Base-by-base conservation (phyloP, 2,888 invertebrate species). In the Cetonia aurata region DNA sequence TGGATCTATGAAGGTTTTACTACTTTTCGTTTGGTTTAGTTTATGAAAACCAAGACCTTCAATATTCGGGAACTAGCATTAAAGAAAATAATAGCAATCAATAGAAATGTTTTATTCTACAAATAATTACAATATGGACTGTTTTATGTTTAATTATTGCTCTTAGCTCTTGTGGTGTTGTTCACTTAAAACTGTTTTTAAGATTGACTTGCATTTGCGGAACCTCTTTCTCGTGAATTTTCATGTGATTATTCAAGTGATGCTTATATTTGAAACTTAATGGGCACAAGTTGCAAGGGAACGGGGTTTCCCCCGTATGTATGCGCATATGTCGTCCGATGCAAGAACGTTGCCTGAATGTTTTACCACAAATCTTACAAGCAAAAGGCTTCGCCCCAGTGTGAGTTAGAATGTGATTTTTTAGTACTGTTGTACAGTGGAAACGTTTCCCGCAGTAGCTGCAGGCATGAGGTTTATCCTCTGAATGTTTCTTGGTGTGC, bases 291-390 rank as follows among this genome's bases (percentile, higher is more conserved):
- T 46, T 10, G 15, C 67, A 67, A 13, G 56, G 46, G 33, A 41
- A 67, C n/a, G 67, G 67, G 12, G 56, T 67, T 50, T 56, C 67
- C 3, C 56, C 57, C 0, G 55, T 56, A 17, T 67, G 67, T 15
- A 46, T 67, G 2, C 67, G 13, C 56, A 67, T 55, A 57, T 67
- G 67, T 8, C 17, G 31, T 12, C 13, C 15, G 3, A 67, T 31
- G 12, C 31, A 37, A 17, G 48, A 12, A 1, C 10, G 15, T 31
- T 44, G 56, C 19, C 46, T 57, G 42, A 56, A 67, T 6, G 25
- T 37, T 33, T 67, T 46, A 37, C 48, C 48, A 17, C 62, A 65
- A 37, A 65, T 41, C 12, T 50, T 17, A 17, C 62, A 65, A 1
- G 37, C 6, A 17, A 41, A 41, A 17, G 62, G 62, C 17, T 65